Evolutionary conservation across 2,888 invertebrate species (phyloP), one percentile per base, ranked within the genome.

Genomic region (Diarsia rubi): DNA sequence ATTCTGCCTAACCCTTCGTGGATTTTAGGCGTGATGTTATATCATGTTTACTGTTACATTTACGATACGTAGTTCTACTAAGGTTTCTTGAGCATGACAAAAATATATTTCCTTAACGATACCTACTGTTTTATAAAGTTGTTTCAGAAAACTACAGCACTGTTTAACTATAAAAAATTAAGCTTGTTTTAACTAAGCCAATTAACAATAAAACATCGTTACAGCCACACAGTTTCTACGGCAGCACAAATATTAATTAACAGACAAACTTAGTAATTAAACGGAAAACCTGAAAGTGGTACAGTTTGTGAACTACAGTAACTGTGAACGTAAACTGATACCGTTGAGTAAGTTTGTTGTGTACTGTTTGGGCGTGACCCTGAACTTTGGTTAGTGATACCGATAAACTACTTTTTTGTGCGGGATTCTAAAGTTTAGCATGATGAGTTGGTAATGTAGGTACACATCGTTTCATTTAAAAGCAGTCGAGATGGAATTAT

Each of bases 211-310:
- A 37, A 37, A 37, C 49, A 27, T 59, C 19, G 12, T 47, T 37
- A 2, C 24, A 62, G 24, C 37, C n/a, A n/a, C n/a, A n/a, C n/a
- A n/a, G 27, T 52, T 69, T 63, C 31, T 45, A 47, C 27, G 21
- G 49, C 42, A 62, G 57, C 44, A 59, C 70, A 70, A 80, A 83
- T 79, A 84, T 67, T 72, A 79, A 79, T 69, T 83, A 71, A 71
- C 67, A 47, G 73, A 67, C 69, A 49, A 72, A 80, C 67, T 84
- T 72, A n/a, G 5, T 71, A 62, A 81, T 78, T 71, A 57, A 73
- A 74, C 54, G 49, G 21, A 68, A 73, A 60, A 59, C 54, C 42
- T 14, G 57, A n/a, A 69, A 78, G 31, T 74, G 59, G 42, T 31
- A 37, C 64, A 54, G 73, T 73, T 72, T 37, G 37, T 45, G 19